phyloP scores from a whole-genome alignment of 2,113 vertebrate species.

The Cyanoramphus novaezelandiae region DNA sequence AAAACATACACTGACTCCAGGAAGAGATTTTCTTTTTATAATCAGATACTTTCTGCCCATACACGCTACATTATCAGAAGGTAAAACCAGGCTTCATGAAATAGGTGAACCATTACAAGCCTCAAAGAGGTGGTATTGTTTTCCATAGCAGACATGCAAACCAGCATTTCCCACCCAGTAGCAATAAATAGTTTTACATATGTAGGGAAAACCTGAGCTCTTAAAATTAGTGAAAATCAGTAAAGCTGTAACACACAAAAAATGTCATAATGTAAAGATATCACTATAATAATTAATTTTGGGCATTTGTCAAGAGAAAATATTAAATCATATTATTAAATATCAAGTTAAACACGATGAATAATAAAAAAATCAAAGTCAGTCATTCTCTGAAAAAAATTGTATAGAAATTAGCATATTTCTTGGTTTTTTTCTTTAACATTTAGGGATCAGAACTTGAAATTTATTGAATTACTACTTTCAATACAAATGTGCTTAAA shows the following conservation, averaged over 20 bases:
- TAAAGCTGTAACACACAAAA: neutral
- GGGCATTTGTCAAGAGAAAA: neutral
- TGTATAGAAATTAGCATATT: neutral
- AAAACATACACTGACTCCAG: neutral
- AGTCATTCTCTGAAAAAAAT: neutral
- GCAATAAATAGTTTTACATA: neutral
- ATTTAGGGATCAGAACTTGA: neutral
- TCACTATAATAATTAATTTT: neutral
- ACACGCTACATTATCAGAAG: neutral
- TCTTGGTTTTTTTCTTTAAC: neutral
- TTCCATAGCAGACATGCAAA: neutral
- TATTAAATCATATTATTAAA: neutral
- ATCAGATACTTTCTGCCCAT: neutral
- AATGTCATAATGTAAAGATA: neutral
- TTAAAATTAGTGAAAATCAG: neutral
- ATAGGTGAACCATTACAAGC: neutral
- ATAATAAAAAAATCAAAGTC: neutral
- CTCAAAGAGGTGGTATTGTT: neutral
- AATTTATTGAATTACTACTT: neutral
- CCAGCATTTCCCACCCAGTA: neutral
- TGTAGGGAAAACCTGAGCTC: neutral
- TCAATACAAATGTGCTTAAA: neutral
- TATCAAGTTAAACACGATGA: neutral
- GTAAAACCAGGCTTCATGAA: neutral
- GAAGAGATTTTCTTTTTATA: neutral